Evolutionary conservation across 2,797 vertebrate species (phyloP).

Genomic region (Parauchenoglanis punctatus): DNA sequence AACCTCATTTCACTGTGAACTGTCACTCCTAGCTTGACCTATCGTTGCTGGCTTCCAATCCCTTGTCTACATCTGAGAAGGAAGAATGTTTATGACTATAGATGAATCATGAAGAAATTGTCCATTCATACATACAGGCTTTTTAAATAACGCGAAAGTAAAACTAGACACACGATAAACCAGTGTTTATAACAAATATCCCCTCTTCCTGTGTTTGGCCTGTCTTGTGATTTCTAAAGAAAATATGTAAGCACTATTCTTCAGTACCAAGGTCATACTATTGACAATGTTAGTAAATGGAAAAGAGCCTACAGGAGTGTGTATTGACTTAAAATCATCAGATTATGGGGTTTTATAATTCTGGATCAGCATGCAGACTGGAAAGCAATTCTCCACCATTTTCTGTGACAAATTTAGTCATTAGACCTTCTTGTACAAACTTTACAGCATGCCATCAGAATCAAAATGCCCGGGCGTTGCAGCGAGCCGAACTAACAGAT

Average conservation of each 20-base stretch:
- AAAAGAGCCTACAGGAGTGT: background rate
- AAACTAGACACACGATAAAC: background rate
- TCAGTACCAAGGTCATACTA: too few species aligned
- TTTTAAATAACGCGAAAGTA: background rate
- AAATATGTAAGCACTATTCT: background rate
- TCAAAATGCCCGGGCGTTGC: conserved; percentile 17
- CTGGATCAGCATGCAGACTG: background rate
- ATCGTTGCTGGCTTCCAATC: background rate
- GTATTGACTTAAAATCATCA: background rate
- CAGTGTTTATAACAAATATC: background rate
- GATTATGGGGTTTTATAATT: conserved; percentile 16
- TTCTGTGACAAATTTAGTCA: conserved; percentile 28
- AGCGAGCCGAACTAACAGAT: conserved; percentile 37
- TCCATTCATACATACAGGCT: background rate
- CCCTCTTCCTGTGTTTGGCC: background rate
- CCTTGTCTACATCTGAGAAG: background rate
- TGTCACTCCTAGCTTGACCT: background rate
- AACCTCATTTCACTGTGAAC: background rate
- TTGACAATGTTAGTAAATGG: background rate
- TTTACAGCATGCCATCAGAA: conserved; percentile 9
- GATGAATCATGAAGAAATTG: background rate
- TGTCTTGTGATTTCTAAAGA: background rate
- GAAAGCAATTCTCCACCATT: background rate
- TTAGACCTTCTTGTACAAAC: conserved; percentile 29
- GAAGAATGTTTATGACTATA: background rate